Conservation (phyloP, 2,888 invertebrate species). For the Rotaria magnacalcarata region DNA sequence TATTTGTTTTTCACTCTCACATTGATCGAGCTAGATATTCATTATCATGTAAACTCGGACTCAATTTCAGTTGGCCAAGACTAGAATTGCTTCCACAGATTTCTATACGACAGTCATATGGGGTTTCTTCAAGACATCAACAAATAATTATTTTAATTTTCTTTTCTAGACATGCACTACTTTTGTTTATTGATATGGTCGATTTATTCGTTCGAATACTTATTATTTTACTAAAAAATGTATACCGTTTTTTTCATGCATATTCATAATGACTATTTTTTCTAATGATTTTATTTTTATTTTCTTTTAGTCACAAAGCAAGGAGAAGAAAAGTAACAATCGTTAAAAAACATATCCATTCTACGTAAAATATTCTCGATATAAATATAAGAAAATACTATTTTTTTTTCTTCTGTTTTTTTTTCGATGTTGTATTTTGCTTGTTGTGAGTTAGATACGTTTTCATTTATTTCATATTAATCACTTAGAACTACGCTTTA, state of each 20-base stretch:
- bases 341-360: not conserved
- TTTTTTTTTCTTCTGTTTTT: not conserved
- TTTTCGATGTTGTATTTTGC: not conserved
- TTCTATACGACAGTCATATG: too few relatives aligned
- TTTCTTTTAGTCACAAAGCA: not conserved
- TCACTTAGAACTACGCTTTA: not conserved
- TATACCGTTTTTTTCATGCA: slow-evolving; percentile 41
- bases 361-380: not conserved
- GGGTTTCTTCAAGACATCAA: too few relatives aligned
- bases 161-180: slow-evolving; percentile 70
- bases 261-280: not conserved
- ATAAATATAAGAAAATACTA: not conserved
- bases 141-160: not conserved
- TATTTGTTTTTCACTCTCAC: too few relatives aligned
- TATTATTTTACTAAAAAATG: slow-evolving; percentile 74
- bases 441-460: not conserved
- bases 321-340: slow-evolving; percentile 18
- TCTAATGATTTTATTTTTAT: not conserved
- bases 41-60: too few relatives aligned
- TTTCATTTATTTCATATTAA: not conserved
- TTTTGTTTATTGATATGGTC: slow-evolving; percentile 88
- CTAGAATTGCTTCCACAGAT: too few relatives aligned
- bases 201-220: slow-evolving; percentile 85
- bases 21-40: too few relatives aligned
- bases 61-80: too few relatives aligned